Percentiles rank a stretch among this genome's conserved stretches.
Conservation (phyloP, 2,888 invertebrate species). For the Heteromurus nitidus region DNA sequence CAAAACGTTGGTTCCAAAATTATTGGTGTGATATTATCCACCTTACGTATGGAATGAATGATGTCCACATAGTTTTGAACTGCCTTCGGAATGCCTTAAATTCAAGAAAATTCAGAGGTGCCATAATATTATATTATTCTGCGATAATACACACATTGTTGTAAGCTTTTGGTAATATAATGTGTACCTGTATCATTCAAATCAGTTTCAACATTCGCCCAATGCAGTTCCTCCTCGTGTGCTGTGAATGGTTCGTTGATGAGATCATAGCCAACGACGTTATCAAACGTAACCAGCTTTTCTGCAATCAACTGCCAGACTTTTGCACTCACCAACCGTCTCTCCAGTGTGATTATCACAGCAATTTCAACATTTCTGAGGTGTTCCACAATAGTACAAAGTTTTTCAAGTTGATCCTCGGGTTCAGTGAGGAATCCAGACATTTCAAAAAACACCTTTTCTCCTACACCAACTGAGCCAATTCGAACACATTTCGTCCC, state of each 20-base stretch:
- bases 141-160: neutral
- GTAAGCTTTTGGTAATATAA: neutral
- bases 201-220: slow-evolving; percentile 26
- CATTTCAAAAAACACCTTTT: slow-evolving; percentile 38
- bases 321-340: slow-evolving; percentile 38
- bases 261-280: slow-evolving; percentile 64
- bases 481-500: slow-evolving; percentile 56
- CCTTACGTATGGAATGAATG: slow-evolving; percentile 48
- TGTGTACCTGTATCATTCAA: slow-evolving; percentile 23
- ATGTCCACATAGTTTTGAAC: slow-evolving; percentile 17
- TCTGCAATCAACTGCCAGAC: slow-evolving; percentile 52
- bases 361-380: slow-evolving; percentile 21
- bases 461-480: slow-evolving; percentile 64
- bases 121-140: neutral
- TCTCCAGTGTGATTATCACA: slow-evolving; percentile 59
- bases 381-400: slow-evolving; percentile 30
- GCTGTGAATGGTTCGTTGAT: slow-evolving; percentile 67
- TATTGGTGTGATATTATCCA: slow-evolving; percentile 57
- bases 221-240: slow-evolving; percentile 45
- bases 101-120: neutral
- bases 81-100: slow-evolving; percentile 6
- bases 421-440: slow-evolving; percentile 51
- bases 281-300: slow-evolving; percentile 25
- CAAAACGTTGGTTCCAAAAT: slow-evolving; percentile 67
- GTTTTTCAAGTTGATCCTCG: slow-evolving; percentile 14